These are phyloP conservation scores for Cotesia congregata DNA, from an alignment of 2,888 invertebrate genomes.

Conservation along the genomic window DNA sequence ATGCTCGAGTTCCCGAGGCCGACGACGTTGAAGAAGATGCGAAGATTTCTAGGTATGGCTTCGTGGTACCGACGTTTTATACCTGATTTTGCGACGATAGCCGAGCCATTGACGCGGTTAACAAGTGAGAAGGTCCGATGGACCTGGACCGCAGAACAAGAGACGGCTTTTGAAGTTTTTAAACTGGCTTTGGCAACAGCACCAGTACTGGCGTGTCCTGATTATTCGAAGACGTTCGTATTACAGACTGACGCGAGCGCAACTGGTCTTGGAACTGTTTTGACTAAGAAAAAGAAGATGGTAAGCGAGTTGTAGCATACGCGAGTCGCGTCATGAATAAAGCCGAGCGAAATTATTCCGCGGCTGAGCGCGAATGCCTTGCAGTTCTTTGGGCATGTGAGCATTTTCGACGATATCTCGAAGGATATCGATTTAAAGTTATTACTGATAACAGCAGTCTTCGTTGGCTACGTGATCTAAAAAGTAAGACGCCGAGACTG, in stretches of 20 bases:
- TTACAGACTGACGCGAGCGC: conserved; percentile 31
- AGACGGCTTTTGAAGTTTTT: conserved; percentile 22
- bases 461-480: no score
- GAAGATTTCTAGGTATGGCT: background rate
- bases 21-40: conserved; percentile 37
- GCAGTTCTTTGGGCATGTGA: no score
- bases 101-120: conserved; percentile 48
- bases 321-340: conserved; percentile 41
- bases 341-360: no score
- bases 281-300: conserved; percentile 43
- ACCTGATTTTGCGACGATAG: conserved; percentile 46
- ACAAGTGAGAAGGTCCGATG: conserved; percentile 38
- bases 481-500: no score
- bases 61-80: conserved; percentile 43
- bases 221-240: conserved; percentile 41
- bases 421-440: conserved; percentile 49
- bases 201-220: conserved; percentile 46
- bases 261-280: conserved; percentile 45
- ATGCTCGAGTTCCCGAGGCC: conserved; percentile 26
- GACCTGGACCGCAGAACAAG: conserved; percentile 28
- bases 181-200: conserved; percentile 35
- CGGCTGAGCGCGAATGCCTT: no score
- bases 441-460: no score
- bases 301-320: conserved; percentile 43
- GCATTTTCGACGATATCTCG: no score